phyloP scores from a whole-genome alignment of 2,888 invertebrate species.

The Terebella lapidaria region DNA sequence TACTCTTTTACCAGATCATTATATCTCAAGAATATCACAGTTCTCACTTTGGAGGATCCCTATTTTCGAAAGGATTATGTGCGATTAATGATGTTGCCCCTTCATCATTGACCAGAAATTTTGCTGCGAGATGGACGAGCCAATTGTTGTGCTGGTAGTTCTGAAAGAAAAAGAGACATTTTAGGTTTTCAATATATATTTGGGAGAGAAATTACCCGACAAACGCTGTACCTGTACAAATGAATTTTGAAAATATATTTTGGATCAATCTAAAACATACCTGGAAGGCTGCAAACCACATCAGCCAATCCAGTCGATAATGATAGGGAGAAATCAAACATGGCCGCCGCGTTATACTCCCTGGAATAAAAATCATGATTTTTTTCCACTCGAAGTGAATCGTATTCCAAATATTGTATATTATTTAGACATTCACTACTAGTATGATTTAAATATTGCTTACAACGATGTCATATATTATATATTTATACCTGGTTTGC shows the following conservation, averaged over 20 bases:
- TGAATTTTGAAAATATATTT: too few species aligned
- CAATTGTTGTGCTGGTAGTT: constrained; percentile 51
- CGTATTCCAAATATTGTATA: neutral
- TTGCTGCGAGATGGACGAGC: constrained; percentile 50
- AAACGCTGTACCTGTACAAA: too few species aligned
- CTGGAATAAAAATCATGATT: too few species aligned
- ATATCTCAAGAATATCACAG: neutral
- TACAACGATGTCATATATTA: too few species aligned
- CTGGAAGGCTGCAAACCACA: constrained; percentile 56
- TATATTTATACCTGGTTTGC: constrained; percentile 57
- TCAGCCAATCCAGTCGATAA: constrained; percentile 54
- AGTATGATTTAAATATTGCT: constrained; percentile 1
- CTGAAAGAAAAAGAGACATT: constrained; percentile 31
- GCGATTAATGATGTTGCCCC: constrained; percentile 39
- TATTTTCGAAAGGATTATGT: constrained; percentile 50
- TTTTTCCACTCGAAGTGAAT: neutral
- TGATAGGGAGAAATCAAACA: constrained; percentile 55
- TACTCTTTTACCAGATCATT: neutral
- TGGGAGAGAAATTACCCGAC: too few species aligned
- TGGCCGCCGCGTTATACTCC: constrained; percentile 43
- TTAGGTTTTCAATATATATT: too few species aligned
- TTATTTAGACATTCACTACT: neutral
- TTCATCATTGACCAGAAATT: constrained; percentile 50
- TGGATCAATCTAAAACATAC: too few species aligned
- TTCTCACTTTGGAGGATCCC: constrained; percentile 45